Evolutionary conservation across 2,113 vertebrate species (phyloP).

Genomic region (Zeus faber): DNA sequence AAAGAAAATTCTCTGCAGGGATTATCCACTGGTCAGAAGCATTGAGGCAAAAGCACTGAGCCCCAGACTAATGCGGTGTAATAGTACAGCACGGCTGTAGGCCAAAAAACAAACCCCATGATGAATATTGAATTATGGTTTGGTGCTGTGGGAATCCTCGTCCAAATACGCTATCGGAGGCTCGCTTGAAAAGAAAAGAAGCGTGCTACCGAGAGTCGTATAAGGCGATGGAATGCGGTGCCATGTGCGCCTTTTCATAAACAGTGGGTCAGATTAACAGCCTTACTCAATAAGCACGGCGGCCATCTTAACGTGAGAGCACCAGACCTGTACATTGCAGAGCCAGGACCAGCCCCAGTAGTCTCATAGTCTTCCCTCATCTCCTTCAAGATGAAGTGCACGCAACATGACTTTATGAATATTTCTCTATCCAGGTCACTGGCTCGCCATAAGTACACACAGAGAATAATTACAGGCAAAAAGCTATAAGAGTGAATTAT

Average conservation of each 20-base stretch:
- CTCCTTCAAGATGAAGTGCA: constrained; percentile 15
- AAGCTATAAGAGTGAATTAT: constrained; percentile 5
- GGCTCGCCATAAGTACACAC: constrained; percentile 13
- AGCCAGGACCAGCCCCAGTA: neutral
- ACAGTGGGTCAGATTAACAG: constrained; percentile 78
- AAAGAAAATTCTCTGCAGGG: neutral
- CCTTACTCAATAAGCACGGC: constrained; percentile 5
- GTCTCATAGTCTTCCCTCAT: constrained; percentile 9
- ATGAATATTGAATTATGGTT: neutral
- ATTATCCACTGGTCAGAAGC: neutral
- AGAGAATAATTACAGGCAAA: neutral
- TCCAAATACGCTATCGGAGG: constrained; percentile 77
- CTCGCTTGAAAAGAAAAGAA: constrained; percentile 81
- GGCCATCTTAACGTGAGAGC: constrained; percentile 35
- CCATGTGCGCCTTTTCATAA: constrained; percentile 62
- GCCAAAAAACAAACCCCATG: no score
- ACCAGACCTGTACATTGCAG: constrained; percentile 20
- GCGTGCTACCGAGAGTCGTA: constrained; percentile 72
- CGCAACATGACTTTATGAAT: constrained; percentile 1
- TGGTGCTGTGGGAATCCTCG: constrained; percentile 59
- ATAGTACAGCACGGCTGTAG: no score
- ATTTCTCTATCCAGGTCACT: neutral
- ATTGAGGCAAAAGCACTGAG: no score
- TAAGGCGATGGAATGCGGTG: constrained; percentile 78
- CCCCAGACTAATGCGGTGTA: no score